Evolutionary conservation across 2,113 vertebrate species (phyloP), one percentile per base, ranked within the genome.

Genomic region (Coregonus clupeaformis): DNA sequence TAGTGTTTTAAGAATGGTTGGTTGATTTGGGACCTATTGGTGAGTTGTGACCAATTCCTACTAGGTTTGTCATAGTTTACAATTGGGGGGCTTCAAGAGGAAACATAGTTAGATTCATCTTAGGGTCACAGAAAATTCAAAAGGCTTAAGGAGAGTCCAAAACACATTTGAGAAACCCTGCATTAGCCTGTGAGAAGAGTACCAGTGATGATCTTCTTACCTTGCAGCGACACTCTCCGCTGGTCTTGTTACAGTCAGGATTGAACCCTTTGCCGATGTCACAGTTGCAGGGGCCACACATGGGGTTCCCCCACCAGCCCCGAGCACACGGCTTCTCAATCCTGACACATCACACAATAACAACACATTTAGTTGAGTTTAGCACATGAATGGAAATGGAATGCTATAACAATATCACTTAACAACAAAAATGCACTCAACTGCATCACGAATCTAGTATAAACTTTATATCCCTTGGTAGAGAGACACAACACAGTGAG

Each of bases 221-320:
- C 96, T 98, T 98, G 91, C 97, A 99, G 66, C 84, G 95, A 82
- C 97, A 99, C 85, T 95, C 95, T 74, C 98, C 98, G 0, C 89
- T 95, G 73, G 96, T 99, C 92, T 99, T 99, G 90, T 99, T 99
- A 86, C 98, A 99, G 88, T 98, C 95, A 0, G 95, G 93, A 71
- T 97, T 94, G 81, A 99, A 98, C 13, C 98, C 98, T 78, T 92
- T 95, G 88, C 77, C 91, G 1, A 94, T 92, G 0, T 97, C 95
- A 80, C 98, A 99, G 85, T 94, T 93, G 80, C 98, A 99, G 0
- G 98, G 98, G 3, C 98, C 98, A 20, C 98, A 99, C 80, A 96
- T 84, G 0, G 96, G 95, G 83, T 87, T 96, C 66, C 98, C 97
- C 98, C 98, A 98, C 97, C 97, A 98, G 57, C 98, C 97, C n/a